These are phyloP conservation scores for Clarias gariepinus DNA, from an alignment of 2,113 vertebrate genomes.

Conservation along the genomic window DNA sequence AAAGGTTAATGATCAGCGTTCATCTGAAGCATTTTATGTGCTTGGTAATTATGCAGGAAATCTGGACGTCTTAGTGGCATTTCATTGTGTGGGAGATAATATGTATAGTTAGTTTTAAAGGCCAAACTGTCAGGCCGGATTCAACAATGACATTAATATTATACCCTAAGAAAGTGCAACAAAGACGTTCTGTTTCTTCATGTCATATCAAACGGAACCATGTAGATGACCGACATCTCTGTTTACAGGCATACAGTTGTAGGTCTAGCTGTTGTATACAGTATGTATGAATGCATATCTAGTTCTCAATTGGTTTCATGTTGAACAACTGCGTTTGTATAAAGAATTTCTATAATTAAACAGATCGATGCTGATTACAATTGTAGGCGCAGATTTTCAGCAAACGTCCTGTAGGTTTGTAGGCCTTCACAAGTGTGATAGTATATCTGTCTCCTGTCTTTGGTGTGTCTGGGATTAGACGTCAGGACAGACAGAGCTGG, in stretches of 20 bases:
- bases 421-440: background rate
- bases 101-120: conserved; percentile 24
- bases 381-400: background rate
- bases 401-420: background rate
- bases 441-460: background rate
- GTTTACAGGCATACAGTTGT: background rate
- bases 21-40: background rate
- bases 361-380: background rate
- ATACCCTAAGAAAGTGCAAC: background rate
- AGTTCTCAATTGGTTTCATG: background rate
- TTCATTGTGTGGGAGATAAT: background rate
- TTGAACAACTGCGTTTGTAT: background rate
- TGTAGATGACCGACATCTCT: background rate
- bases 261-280: background rate
- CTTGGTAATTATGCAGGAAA: background rate
- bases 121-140: conserved; percentile 1
- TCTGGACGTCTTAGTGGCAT: conserved; percentile 8
- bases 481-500: conserved; percentile 85
- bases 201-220: background rate
- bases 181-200: background rate
- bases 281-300: background rate
- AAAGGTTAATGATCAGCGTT: background rate
- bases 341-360: background rate
- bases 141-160: background rate
- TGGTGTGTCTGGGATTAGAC: conserved; percentile 65